These are phyloP conservation scores for Drosophila kepulauana DNA, from an alignment of 1,140 invertebrate genomes.

Conservation along the genomic window DNA sequence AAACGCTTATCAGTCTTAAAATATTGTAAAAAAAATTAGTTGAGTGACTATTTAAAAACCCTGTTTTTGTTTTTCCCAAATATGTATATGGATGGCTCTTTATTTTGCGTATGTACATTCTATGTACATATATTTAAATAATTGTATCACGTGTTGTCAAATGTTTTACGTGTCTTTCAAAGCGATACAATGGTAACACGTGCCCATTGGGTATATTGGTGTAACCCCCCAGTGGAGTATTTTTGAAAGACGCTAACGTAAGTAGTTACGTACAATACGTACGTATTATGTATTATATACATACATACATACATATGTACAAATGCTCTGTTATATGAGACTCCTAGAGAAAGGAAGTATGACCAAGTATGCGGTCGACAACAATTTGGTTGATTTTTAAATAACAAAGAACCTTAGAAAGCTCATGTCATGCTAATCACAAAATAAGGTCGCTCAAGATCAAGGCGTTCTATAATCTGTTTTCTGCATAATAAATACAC, in stretches of 20 bases:
- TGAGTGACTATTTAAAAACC: conserved; percentile 13
- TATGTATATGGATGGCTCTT: not conserved
- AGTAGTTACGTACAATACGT: too few relatives aligned
- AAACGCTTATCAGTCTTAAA: conserved; percentile 49
- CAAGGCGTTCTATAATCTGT: conserved; percentile 68
- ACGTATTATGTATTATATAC: not conserved
- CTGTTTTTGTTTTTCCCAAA: not conserved
- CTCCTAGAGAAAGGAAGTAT: conserved; percentile 7
- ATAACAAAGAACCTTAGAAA: conserved; percentile 45
- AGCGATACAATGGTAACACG: too few relatives aligned
- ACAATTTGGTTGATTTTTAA: conserved; percentile 24
- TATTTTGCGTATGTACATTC: not conserved
- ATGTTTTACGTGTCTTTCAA: too few relatives aligned
- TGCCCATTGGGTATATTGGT: too few relatives aligned
- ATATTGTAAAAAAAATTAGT: not conserved
- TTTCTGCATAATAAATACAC: conserved; percentile 63
- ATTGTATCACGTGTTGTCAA: too few relatives aligned
- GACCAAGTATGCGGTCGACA: conserved; percentile 7
- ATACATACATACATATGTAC: not conserved
- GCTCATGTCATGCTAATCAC: conserved; percentile 62
- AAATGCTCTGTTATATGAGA: not conserved
- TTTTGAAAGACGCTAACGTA: too few relatives aligned
- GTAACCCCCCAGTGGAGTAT: too few relatives aligned
- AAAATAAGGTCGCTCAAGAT: conserved; percentile 76
- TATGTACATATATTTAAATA: too few relatives aligned